phyloP scores from a whole-genome alignment of 2,797 vertebrate genomes.

The Bufotes viridis region DNA sequence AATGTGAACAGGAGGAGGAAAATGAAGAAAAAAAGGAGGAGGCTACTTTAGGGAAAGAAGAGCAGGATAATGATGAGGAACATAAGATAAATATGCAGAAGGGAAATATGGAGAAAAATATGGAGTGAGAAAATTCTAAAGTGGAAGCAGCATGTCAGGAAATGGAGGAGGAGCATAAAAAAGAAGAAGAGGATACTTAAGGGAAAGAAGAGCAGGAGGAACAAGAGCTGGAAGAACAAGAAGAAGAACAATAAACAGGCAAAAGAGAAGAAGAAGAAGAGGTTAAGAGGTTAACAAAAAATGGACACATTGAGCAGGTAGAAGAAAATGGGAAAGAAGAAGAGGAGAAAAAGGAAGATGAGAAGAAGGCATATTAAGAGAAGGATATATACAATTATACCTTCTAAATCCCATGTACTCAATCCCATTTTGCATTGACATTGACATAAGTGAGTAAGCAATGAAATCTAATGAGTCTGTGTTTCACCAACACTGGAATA shows the following conservation, averaged over 20 bases:
- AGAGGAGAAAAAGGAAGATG: neutral
- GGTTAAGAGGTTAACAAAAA: too few species aligned
- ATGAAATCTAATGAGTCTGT: too few species aligned
- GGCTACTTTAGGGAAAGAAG: too few species aligned
- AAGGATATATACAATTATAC: neutral
- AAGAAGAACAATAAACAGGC: neutral
- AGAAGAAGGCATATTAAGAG: neutral
- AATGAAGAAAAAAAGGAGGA: neutral
- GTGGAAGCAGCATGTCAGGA: too few species aligned
- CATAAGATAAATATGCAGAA: neutral
- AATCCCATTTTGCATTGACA: too few species aligned
- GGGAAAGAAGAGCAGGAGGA: neutral
- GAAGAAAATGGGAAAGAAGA: neutral
- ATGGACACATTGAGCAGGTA: too few species aligned
- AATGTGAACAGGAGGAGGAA: neutral
- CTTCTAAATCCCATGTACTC: neutral
- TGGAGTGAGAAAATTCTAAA: too few species aligned
- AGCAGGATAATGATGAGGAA: too few species aligned
- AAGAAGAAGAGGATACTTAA: too few species aligned
- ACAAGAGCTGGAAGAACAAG: neutral
- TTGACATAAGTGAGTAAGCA: too few species aligned
- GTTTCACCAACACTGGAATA: neutral
- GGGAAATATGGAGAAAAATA: neutral
- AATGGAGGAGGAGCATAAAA: too few species aligned
- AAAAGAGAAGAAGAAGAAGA: too few species aligned